Conservation (phyloP, 2,113 vertebrate species). For the Cottus gobio region DNA sequence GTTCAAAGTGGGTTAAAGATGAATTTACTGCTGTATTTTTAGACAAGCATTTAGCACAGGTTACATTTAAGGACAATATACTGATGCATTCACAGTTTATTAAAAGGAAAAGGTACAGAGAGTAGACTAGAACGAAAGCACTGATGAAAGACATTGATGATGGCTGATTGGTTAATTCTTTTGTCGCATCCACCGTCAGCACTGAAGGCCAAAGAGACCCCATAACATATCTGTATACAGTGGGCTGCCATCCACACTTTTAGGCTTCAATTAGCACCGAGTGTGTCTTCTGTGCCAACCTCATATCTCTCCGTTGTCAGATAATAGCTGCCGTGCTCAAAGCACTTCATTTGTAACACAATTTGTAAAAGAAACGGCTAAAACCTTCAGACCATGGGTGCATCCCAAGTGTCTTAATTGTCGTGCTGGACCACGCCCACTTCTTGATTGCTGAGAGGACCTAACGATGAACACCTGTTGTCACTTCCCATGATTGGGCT, state of each 20-base stretch:
- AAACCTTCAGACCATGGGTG: too few relatives aligned
- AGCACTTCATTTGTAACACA: background rate
- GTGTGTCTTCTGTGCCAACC: conserved; percentile 8
- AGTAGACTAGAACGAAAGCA: too few relatives aligned
- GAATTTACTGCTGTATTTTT: background rate
- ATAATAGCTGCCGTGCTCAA: background rate
- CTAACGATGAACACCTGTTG: conserved; percentile 1
- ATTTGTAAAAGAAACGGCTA: too few relatives aligned
- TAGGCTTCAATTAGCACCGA: background rate
- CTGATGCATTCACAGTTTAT: too few relatives aligned
- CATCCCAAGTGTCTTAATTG: too few relatives aligned
- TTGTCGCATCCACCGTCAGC: background rate
- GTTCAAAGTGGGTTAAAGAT: conserved; percentile 1
- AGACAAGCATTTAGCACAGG: background rate
- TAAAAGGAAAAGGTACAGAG: background rate
- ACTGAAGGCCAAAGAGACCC: background rate
- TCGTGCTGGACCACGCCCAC: background rate
- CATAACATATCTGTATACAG: conserved; percentile 9
- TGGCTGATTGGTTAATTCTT: background rate
- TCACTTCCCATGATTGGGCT: background rate
- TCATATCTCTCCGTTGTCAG: conserved; percentile 27
- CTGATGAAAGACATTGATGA: too few relatives aligned
- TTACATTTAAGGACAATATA: background rate
- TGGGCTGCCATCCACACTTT: conserved; percentile 31
- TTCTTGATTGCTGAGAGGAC: background rate